Conservation (phyloP, 2,113 vertebrate genomes). For the Pionites leucogaster region DNA sequence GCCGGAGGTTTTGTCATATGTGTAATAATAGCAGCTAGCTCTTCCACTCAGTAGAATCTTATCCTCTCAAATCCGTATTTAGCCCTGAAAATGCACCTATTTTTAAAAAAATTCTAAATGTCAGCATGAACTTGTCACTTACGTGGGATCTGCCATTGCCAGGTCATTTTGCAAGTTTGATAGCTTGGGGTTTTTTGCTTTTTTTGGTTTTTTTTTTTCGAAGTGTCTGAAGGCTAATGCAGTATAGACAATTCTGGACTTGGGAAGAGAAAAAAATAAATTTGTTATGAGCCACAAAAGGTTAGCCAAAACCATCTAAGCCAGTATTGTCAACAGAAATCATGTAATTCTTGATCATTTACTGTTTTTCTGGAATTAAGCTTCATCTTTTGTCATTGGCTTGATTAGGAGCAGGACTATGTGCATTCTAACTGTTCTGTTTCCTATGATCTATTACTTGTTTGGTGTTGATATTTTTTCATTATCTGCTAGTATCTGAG, state of each 20-base stretch:
- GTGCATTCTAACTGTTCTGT: neutral
- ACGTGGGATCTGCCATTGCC: neutral
- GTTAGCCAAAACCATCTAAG: neutral
- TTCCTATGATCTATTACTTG: neutral
- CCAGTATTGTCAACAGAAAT: neutral
- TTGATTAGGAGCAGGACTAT: neutral
- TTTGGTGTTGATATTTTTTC: neutral
- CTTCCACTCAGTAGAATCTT: neutral
- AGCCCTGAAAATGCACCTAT: neutral
- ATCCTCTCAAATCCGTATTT: neutral
- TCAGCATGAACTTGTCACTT: neutral
- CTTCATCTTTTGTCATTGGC: neutral
- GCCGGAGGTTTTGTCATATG: neutral
- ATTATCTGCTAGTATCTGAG: neutral
- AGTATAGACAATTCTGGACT: neutral
- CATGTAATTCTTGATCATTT: neutral
- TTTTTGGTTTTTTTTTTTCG: neutral
- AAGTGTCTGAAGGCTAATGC: neutral
- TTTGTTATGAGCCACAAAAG: neutral
- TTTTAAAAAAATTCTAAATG: neutral
- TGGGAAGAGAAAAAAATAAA: neutral
- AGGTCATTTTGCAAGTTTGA: neutral
- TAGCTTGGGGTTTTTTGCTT: neutral
- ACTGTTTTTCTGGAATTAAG: neutral
- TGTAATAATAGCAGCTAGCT: neutral